Percentiles rank a stretch among this genome's conserved stretches.
These are phyloP conservation scores for Harpalus rufipes DNA, from an alignment of 2,888 invertebrate species.

Conservation along the genomic window DNA sequence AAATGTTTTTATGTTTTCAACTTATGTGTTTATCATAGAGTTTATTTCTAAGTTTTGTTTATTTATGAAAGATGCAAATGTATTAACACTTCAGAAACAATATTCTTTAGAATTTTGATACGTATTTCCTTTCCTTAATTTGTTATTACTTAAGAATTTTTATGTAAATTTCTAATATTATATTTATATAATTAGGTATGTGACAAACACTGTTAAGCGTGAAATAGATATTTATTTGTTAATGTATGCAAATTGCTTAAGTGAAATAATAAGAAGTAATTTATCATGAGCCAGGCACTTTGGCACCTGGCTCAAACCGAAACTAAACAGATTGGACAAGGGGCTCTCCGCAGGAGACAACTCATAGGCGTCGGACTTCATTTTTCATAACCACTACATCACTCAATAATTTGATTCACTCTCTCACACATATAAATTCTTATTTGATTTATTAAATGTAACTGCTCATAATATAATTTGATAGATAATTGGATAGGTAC, in stretches of 20 bases:
- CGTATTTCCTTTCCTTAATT: not conserved
- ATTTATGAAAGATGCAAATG: not conserved
- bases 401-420: conserved; percentile 31
- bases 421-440: not conserved
- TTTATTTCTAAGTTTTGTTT: conserved; percentile 5
- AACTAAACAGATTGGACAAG: conserved; percentile 51
- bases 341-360: conserved; percentile 38
- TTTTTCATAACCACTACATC: conserved; percentile 15
- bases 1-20: conserved; percentile 37
- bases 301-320: conserved; percentile 48
- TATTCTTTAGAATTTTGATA: too few species aligned
- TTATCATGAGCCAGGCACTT: conserved; percentile 34
- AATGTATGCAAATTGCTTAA: conserved; percentile 40
- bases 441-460: not conserved
- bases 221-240: conserved; percentile 36
- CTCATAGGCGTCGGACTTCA: conserved; percentile 26
- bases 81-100: not conserved
- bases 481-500: not conserved
- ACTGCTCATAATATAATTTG: not conserved
- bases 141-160: not conserved
- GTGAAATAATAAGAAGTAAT: conserved; percentile 49
- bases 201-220: conserved; percentile 17
- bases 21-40: not conserved
- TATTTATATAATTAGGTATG: not conserved
- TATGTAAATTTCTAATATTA: too few species aligned